Base-by-base conservation (phyloP, 2,113 vertebrate genomes). In the Scopus umbretta region DNA sequence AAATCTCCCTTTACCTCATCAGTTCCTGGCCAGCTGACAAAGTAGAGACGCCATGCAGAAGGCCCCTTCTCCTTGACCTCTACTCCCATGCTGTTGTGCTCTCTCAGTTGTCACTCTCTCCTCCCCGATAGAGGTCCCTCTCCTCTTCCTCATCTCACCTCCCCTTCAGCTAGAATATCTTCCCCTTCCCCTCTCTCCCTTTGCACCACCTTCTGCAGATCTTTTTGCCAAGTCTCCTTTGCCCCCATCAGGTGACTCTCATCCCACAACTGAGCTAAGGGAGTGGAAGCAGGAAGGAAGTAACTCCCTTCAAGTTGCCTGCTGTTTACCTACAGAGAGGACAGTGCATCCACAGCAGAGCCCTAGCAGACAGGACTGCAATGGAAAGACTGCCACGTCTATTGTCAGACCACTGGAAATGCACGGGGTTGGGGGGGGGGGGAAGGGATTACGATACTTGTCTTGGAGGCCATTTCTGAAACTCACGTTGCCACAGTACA, bases 11-110 rank as follows among this genome's bases (percentile, higher is more conserved):
- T 90, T 88, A 90, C 74, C 71, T 97, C 94, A 95, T 70, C 91
- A 85, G 78, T 50, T 96, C 89, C 78, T 97, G 92, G 86, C 80
- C 63, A 81, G 91, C 73, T 95, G 94, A 95, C 95, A 97, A 94
- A 87, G 78, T 80, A 85, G 67, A 92, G 86, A 70, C 1, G 0
- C 45, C 74, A 61, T 40, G 87, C 62, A 84, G 71, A 87, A 43
- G 78, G 86, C 55, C 91, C 66, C 87, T 85, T 87, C 53, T 58
- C 89, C 78, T 85, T 88, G 79, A 92, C 81, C 80, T 61, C 92
- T 65, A 5, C 29, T 73, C 50, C 74, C 91, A 11, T 9, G 21
- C 58, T 90, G 61, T 62, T 81, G 80, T 36, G 12, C 40, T 15
- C 58, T 92, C 63, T 71, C 53, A 49, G 56, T 42, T 79, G 14